Evolutionary conservation across 1,140 invertebrate genomes (phyloP).

Genomic region (Eufriesea mexicana): DNA sequence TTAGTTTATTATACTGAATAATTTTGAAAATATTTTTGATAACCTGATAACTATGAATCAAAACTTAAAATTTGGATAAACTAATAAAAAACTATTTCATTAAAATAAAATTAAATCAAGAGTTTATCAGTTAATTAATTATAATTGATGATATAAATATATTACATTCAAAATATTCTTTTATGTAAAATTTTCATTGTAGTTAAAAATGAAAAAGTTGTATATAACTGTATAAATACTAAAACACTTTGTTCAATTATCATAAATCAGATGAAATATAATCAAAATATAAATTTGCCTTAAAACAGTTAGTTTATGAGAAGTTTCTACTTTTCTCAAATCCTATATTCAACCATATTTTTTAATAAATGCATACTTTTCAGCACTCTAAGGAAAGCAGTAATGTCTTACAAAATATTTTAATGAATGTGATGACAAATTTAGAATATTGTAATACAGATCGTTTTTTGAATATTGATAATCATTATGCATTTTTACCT

Average conservation of each 20-base stretch:
- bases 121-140: background rate
- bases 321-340: no score
- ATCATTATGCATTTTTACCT: constrained; percentile 71
- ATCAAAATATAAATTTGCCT: no score
- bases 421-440: constrained; percentile 44
- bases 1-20: background rate
- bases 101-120: background rate
- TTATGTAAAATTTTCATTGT: background rate
- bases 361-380: constrained; percentile 2
- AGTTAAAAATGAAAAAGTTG: background rate
- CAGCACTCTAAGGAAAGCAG: constrained; percentile 49
- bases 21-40: background rate
- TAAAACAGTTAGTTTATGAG: no score
- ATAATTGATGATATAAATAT: background rate
- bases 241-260: no score
- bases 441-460: constrained; percentile 57
- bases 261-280: no score
- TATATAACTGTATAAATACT: no score
- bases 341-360: no score
- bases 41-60: background rate
- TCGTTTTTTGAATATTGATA: constrained; percentile 63
- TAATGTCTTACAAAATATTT: constrained; percentile 49
- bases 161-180: background rate
- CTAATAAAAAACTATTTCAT: no score
- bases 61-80: background rate